These are phyloP conservation scores for Ditula angustiorana DNA, from an alignment of 2,888 invertebrate genomes.

Conservation along the genomic window DNA sequence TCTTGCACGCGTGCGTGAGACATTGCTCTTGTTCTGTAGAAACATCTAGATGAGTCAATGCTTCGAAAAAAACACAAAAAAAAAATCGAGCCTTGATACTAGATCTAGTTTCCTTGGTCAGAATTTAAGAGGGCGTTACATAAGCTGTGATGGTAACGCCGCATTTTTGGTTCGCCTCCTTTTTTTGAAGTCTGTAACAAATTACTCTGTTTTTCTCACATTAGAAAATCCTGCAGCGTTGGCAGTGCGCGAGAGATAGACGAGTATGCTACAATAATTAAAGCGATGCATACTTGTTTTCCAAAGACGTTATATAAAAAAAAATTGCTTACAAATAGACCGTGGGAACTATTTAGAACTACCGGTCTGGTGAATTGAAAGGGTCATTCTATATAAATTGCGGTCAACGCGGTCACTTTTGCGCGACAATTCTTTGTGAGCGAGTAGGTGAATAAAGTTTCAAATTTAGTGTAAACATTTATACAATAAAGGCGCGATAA, in stretches of 20 bases:
- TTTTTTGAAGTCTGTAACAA: no score
- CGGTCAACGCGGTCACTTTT: conserved; percentile 26
- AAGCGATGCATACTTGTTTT: background rate
- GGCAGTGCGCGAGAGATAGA: no score
- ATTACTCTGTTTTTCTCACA: no score
- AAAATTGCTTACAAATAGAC: background rate
- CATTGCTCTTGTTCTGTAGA: conserved; percentile 31
- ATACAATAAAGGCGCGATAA: background rate
- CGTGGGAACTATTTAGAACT: conserved; percentile 4
- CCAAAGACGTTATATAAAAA: background rate
- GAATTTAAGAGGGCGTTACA: no score
- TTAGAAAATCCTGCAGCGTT: no score
- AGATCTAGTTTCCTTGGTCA: no score
- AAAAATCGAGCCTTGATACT: background rate
- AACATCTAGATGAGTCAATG: conserved; percentile 4
- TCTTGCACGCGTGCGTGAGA: conserved; percentile 53
- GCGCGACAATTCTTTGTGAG: conserved; percentile 11
- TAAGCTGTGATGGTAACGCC: no score
- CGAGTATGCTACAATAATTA: background rate
- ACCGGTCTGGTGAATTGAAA: conserved; percentile 10
- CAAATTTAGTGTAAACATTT: conserved; percentile 19
- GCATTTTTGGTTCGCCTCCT: no score
- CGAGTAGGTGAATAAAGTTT: conserved; percentile 21
- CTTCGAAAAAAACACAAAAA: no score
- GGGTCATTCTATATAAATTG: conserved; percentile 16